Conservation (phyloP, 2,888 invertebrate genomes). For the Chirona hameri region DNA sequence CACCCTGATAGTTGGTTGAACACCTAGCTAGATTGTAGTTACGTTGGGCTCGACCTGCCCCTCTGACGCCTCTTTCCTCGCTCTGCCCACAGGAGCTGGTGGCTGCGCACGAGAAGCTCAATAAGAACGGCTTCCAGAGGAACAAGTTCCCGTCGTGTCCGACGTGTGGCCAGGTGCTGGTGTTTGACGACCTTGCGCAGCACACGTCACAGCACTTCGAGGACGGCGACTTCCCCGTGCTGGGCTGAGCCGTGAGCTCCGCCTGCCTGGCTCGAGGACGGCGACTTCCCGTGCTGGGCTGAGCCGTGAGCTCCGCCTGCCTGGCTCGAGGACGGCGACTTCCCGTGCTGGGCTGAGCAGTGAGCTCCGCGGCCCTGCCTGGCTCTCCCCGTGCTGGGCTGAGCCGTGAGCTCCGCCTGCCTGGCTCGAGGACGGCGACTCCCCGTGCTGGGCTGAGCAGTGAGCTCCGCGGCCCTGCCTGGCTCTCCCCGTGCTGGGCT, state of each 20-base stretch:
- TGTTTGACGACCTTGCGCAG: conserved; percentile 5
- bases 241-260: neutral
- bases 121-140: conserved; percentile 9
- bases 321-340: neutral
- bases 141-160: conserved; percentile 28
- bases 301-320: no score
- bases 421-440: neutral
- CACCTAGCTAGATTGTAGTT: no score
- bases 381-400: neutral
- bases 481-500: neutral
- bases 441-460: neutral
- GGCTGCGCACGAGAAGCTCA: conserved; percentile 9
- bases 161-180: conserved; percentile 32
- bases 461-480: no score
- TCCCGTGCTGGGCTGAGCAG: neutral
- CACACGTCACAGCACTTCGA: conserved; percentile 26
- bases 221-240: conserved; percentile 6
- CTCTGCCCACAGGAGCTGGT: neutral
- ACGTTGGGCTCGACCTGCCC: neutral
- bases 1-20: no score
- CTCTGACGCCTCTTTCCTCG: neutral
- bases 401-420: neutral
- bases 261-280: neutral
- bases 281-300: neutral
- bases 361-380: no score